Evolutionary conservation across 2,888 invertebrate species (phyloP).

Genomic region (Embidobia sp.): DNA sequence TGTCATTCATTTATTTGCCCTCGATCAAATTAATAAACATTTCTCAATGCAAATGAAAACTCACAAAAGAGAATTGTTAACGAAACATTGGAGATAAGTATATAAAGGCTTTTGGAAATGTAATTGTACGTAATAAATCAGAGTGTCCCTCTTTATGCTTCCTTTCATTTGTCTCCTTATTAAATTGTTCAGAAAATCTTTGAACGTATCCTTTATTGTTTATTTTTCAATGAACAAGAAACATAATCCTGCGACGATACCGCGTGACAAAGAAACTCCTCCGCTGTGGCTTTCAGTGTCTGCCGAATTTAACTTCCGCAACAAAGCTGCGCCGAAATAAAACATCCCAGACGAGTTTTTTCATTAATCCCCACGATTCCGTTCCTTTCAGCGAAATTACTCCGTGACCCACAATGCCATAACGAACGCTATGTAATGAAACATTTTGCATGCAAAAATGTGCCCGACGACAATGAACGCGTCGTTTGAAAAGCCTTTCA

Average conservation of each 20-base stretch:
- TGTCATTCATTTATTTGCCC: too few species aligned
- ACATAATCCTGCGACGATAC: too few species aligned
- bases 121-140: too few species aligned
- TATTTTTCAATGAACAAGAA: conserved; percentile 6
- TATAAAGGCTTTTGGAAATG: too few species aligned
- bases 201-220: too few species aligned
- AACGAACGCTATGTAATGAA: conserved; percentile 10
- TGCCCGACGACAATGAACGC: neutral
- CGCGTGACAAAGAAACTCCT: conserved; percentile 17
- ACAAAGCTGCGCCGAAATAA: conserved; percentile 23
- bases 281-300: conserved; percentile 1
- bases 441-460: neutral
- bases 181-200: too few species aligned
- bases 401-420: conserved; percentile 19
- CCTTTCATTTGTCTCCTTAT: too few species aligned
- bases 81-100: too few species aligned
- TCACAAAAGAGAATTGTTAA: too few species aligned
- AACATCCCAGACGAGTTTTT: conserved; percentile 15
- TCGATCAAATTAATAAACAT: too few species aligned
- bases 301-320: neutral
- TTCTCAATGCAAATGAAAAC: too few species aligned
- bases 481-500: neutral
- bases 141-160: too few species aligned
- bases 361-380: conserved; percentile 14
- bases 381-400: conserved; percentile 4